Conservation (phyloP, 2,888 invertebrate species). For the Nephrotoma flavescens region DNA sequence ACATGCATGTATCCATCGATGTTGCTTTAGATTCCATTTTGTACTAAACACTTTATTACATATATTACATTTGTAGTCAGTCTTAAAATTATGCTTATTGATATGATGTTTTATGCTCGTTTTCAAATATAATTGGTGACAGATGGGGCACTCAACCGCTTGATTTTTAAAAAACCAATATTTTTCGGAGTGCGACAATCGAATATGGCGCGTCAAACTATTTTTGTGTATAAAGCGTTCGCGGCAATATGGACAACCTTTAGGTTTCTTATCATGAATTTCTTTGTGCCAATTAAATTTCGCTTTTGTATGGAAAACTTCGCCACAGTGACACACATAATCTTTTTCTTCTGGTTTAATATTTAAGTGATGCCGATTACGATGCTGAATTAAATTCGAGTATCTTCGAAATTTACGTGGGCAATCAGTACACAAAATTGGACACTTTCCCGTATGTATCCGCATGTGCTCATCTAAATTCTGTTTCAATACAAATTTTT, state of each 20-base stretch:
- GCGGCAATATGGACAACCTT: conserved; percentile 70
- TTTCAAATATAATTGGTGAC: conserved; percentile 61
- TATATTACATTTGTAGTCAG: conserved; percentile 64
- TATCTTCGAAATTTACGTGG: conserved; percentile 66
- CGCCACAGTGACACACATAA: conserved; percentile 64
- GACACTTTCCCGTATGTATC: conserved; percentile 65
- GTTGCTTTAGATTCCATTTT: conserved; percentile 79
- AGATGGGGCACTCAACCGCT: conserved; percentile 58
- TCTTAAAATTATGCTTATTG: conserved; percentile 58
- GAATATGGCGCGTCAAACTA: conserved; percentile 69
- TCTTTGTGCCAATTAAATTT: conserved; percentile 77
- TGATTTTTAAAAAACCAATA: conserved; percentile 48
- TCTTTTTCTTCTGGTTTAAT: conserved; percentile 56
- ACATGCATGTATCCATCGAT: conserved; percentile 78
- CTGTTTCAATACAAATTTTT: conserved; percentile 68
- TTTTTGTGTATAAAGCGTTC: conserved; percentile 77
- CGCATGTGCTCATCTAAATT: conserved; percentile 71
- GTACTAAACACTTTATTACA: conserved; percentile 78
- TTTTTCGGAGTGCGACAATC: conserved; percentile 62
- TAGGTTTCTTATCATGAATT: conserved; percentile 67
- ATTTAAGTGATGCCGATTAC: conserved; percentile 60
- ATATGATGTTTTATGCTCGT: conserved; percentile 68
- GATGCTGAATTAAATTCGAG: conserved; percentile 73
- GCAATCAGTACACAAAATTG: conserved; percentile 67
- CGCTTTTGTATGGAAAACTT: conserved; percentile 67